phyloP scores from a whole-genome alignment of 2,888 invertebrate genomes.

The Microplitis deprimator region DNA sequence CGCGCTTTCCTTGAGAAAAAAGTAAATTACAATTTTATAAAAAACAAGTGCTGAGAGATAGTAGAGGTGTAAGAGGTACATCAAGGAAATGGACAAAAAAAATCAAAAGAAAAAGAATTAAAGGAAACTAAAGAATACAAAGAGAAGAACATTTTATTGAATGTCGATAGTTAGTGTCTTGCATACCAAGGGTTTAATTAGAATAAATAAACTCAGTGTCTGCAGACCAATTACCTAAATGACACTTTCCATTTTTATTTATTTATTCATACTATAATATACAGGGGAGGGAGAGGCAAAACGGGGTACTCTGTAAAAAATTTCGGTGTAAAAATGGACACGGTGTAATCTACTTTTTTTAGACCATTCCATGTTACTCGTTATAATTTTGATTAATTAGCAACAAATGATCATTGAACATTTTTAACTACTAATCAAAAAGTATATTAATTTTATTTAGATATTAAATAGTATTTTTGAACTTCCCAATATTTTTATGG shows the following conservation, averaged over 20 bases:
- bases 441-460: too few species aligned
- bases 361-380: too few species aligned
- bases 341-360: too few species aligned
- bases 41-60: conserved; percentile 13
- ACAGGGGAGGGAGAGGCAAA: too few species aligned
- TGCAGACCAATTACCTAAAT: conserved; percentile 49
- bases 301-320: too few species aligned
- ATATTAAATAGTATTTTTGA: too few species aligned
- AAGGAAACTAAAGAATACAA: conserved; percentile 8
- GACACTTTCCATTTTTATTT: conserved; percentile 53
- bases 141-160: conserved; percentile 44
- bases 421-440: too few species aligned
- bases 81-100: conserved; percentile 14
- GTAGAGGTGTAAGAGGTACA: conserved; percentile 8
- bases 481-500: too few species aligned
- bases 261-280: conserved; percentile 27
- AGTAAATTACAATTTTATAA: conserved; percentile 43
- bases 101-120: not conserved
- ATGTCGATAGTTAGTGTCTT: conserved; percentile 45
- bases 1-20: not conserved
- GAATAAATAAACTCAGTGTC: conserved; percentile 61
- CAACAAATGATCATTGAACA: too few species aligned
- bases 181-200: conserved; percentile 54
- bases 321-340: too few species aligned
- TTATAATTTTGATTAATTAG: too few species aligned